These are phyloP conservation scores for Trichomalopsis sarcophagae DNA, from an alignment of 1,140 invertebrate species.

Conservation along the genomic window DNA sequence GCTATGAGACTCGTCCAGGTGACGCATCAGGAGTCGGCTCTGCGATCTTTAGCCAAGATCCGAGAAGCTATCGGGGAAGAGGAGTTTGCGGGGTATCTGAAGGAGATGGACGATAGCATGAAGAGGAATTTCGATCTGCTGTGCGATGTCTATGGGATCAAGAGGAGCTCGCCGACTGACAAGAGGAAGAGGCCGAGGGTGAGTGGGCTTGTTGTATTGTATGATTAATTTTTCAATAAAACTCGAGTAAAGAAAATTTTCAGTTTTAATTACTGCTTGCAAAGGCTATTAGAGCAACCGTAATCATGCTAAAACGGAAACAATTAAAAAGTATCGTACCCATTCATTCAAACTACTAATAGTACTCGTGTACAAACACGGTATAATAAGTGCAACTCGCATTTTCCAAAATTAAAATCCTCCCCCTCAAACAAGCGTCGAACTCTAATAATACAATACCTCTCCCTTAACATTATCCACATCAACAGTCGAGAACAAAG, in stretches of 20 bases:
- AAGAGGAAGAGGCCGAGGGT: background rate
- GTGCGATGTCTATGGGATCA: conserved; percentile 79
- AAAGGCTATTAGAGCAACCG: no score
- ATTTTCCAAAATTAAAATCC: no score
- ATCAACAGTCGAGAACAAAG: background rate
- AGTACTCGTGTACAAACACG: no score
- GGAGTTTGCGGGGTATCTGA: conserved; percentile 78
- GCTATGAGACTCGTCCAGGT: conserved; percentile 81
- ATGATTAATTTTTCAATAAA: background rate
- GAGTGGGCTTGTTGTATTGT: background rate
- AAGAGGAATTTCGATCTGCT: conserved; percentile 81
- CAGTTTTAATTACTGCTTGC: no score
- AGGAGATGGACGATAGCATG: conserved; percentile 73
- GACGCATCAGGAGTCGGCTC: conserved; percentile 80
- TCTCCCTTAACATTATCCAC: background rate
- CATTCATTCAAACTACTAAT: no score
- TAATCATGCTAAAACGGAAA: no score
- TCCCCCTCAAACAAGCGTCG: no score
- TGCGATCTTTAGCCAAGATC: conserved; percentile 81
- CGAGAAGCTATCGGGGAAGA: conserved; percentile 78
- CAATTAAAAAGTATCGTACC: no score
- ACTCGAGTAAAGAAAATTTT: no score
- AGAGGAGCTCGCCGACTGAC: background rate
- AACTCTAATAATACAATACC: no score
- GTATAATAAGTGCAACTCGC: no score